phyloP scores from a whole-genome alignment of 2,797 vertebrate genomes.

The Leptatherina wallacei region DNA sequence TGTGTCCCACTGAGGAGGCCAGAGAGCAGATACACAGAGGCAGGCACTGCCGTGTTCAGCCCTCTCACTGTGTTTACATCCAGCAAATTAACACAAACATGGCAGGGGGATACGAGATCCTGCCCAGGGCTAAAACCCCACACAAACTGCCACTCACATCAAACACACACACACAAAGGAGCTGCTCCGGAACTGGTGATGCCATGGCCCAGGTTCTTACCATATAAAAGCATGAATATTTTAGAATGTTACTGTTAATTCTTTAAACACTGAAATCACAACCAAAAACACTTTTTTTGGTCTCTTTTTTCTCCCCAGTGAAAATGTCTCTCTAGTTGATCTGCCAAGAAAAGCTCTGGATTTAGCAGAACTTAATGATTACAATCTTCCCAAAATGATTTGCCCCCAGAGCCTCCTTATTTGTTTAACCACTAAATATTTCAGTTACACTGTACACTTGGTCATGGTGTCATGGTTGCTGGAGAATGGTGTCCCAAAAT shows the following conservation, averaged over 20 bases:
- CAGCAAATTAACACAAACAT: constrained; percentile 73
- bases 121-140: constrained; percentile 51
- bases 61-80: constrained; percentile 71
- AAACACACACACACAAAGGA: neutral
- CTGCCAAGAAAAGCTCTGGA: neutral
- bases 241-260: neutral
- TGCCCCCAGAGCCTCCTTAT: constrained; percentile 19
- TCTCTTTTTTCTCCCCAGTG: neutral
- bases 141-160: constrained; percentile 44
- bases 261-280: neutral
- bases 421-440: constrained; percentile 28
- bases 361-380: neutral
- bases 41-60: constrained; percentile 55
- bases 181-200: neutral
- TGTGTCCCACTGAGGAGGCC: constrained; percentile 51
- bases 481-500: too few species aligned
- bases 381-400: constrained; percentile 12
- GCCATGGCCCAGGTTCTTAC: neutral
- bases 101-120: constrained; percentile 56
- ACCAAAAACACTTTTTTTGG: neutral
- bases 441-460: constrained; percentile 6
- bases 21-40: constrained; percentile 51
- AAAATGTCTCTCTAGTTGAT: constrained; percentile 11
- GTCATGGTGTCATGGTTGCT: too few species aligned
- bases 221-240: neutral